A percentile compares a stretch with the other conserved stretches of the same genome.
These are phyloP conservation scores for Indri indri DNA, from an alignment of 2,113 vertebrate species.

Conservation along the genomic window DNA sequence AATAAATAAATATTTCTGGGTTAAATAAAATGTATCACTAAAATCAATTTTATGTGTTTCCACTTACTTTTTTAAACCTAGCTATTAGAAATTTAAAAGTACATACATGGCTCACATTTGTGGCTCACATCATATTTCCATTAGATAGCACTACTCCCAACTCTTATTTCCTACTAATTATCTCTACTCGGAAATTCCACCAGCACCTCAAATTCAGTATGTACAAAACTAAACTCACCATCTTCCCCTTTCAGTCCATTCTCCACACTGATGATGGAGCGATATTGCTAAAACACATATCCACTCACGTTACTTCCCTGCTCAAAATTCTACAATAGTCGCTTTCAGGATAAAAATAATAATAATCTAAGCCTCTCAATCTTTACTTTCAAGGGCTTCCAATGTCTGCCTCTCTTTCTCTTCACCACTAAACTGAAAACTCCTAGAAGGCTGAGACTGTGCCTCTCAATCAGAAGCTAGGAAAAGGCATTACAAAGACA, in stretches of 20 bases:
- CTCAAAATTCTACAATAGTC: conserved; percentile 21
- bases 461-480: neutral
- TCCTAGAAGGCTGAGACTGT: neutral
- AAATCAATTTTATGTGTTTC: conserved; percentile 4
- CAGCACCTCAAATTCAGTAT: neutral
- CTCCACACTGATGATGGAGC: neutral
- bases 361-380: neutral
- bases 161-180: neutral
- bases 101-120: neutral
- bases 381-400: conserved; percentile 22
- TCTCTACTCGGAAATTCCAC: neutral
- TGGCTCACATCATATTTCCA: neutral
- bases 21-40: conserved; percentile 7
- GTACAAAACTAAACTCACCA: neutral
- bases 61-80: neutral
- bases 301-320: neutral
- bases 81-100: neutral
- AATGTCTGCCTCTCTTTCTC: neutral
- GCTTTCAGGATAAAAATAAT: neutral
- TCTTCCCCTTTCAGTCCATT: neutral
- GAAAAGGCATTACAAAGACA: neutral
- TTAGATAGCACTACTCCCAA: neutral
- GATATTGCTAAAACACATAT: neutral
- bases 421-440: neutral
- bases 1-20: neutral